These are phyloP conservation scores for Amitus sp. DNA, from an alignment of 2,888 invertebrate genomes.

Conservation along the genomic window DNA sequence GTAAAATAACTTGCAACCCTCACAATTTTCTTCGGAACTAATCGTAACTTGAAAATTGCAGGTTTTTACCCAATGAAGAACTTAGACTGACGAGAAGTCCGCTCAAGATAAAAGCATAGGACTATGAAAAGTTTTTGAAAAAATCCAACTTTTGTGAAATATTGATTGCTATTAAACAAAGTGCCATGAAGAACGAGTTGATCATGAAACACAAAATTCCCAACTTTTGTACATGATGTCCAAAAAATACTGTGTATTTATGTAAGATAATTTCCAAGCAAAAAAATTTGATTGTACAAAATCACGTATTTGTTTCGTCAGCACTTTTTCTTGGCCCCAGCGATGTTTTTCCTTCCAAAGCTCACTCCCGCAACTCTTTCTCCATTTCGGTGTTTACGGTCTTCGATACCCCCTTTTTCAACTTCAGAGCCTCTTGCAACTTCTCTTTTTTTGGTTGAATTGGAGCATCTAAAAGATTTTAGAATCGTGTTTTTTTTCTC, in stretches of 20 bases:
- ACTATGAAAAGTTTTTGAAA: too few species aligned
- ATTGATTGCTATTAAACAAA: neutral
- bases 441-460: conserved; percentile 73
- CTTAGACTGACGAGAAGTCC: too few species aligned
- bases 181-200: conserved; percentile 1
- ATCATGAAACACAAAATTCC: neutral
- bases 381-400: conserved; percentile 78
- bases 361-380: conserved; percentile 72
- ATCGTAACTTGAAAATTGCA: too few species aligned
- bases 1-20: too few species aligned
- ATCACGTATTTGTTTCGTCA: too few species aligned
- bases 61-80: too few species aligned
- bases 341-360: conserved; percentile 67
- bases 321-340: too few species aligned
- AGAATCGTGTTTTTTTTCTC: too few species aligned
- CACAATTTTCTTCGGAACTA: too few species aligned
- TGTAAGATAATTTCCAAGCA: conserved; percentile 1
- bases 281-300: too few species aligned
- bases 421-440: conserved; percentile 70
- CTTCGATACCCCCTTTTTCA: conserved; percentile 75
- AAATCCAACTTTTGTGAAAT: neutral
- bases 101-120: neutral
- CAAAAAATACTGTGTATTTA: conserved; percentile 6
- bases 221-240: neutral
- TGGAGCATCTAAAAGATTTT: conserved; percentile 72